Percentiles rank a stretch among this genome's conserved stretches.
phyloP scores from a whole-genome alignment of 1,140 invertebrate species.

The Drosophila mauritiana region DNA sequence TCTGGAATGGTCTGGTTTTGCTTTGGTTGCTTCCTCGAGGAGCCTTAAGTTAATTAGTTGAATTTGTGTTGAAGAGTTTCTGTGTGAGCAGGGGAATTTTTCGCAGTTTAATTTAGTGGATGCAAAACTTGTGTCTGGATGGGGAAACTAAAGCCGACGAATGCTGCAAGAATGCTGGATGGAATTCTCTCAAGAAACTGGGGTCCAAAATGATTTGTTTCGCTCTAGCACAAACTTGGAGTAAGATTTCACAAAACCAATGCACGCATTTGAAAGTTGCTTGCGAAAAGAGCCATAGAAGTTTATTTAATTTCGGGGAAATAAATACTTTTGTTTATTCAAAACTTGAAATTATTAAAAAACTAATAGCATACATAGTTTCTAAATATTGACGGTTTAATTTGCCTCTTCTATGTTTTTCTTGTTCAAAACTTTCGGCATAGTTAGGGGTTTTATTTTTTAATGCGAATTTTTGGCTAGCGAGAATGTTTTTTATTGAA shows the following conservation, averaged over 20 bases:
- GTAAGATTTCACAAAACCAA: background rate
- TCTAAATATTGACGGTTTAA: background rate
- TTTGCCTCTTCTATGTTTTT: background rate
- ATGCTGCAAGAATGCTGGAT: background rate
- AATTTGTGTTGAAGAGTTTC: slow-evolving; percentile 55
- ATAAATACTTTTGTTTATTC: too few species aligned
- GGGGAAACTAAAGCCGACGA: background rate
- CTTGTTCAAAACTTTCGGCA: background rate
- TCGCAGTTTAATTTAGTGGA: slow-evolving; percentile 62
- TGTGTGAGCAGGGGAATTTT: slow-evolving; percentile 35
- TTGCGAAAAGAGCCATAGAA: background rate
- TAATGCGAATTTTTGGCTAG: background rate
- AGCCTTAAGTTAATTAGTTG: slow-evolving; percentile 68
- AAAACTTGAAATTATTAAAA: background rate
- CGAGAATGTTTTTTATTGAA: slow-evolving; percentile 22
- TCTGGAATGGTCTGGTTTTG: slow-evolving; percentile 30
- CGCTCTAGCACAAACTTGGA: background rate
- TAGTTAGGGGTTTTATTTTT: background rate
- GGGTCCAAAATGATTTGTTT: background rate
- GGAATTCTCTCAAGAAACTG: background rate
- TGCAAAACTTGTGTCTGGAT: slow-evolving; percentile 37
- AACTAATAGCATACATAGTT: background rate
- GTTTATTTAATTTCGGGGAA: background rate
- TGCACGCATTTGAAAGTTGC: background rate
- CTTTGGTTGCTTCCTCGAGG: slow-evolving; percentile 42